These are phyloP conservation scores for Paramormyrops kingsleyae DNA, from an alignment of 2,113 vertebrate species.

Conservation along the genomic window DNA sequence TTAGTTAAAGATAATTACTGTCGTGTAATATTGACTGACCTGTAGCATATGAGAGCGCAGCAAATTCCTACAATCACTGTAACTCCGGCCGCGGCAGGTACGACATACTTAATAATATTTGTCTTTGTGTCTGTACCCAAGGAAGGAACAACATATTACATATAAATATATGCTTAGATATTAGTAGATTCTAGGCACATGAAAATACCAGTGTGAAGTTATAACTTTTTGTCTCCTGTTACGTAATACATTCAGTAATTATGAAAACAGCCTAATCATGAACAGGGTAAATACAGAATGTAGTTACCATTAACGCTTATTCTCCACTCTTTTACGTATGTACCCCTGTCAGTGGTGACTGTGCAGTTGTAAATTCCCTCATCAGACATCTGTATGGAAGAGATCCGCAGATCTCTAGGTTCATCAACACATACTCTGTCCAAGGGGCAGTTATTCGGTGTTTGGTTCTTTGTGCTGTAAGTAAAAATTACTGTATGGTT, in stretches of 20 bases:
- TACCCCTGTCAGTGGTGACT: background rate
- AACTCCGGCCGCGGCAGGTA: background rate
- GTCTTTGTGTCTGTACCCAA: background rate
- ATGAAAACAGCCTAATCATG: background rate
- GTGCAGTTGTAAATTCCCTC: background rate
- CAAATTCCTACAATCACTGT: background rate
- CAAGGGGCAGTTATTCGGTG: background rate
- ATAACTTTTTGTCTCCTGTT: background rate
- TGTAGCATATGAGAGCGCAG: background rate
- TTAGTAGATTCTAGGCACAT: background rate
- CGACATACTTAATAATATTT: background rate
- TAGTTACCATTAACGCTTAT: background rate
- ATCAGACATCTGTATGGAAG: background rate
- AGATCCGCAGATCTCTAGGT: background rate
- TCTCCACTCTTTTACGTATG: background rate
- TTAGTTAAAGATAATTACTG: background rate
- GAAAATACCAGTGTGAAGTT: background rate
- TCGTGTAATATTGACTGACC: background rate
- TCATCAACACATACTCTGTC: background rate
- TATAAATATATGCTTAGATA: background rate
- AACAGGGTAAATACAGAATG: background rate
- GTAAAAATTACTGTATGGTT: background rate
- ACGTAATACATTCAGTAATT: background rate
- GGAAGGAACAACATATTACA: background rate
- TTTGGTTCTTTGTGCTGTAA: background rate